Conservation (phyloP, 2,797 vertebrate species). For the Galaxias olidus region DNA sequence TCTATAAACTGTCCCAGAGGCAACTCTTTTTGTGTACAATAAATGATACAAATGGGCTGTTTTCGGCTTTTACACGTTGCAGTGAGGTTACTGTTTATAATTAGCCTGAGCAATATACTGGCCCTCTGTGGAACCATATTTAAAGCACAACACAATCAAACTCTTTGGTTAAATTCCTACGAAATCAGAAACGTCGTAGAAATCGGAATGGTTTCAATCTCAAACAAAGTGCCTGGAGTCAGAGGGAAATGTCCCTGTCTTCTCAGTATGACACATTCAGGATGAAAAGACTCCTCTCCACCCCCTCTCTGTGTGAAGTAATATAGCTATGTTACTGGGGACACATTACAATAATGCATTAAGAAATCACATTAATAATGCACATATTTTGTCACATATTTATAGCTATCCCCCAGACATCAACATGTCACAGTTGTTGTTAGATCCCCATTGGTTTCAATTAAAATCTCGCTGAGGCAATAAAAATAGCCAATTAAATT, state of each 20-base stretch:
- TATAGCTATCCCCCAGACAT: slow-evolving; percentile 83
- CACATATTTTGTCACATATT: slow-evolving; percentile 84
- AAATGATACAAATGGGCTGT: too few relatives aligned
- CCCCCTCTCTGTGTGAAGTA: slow-evolving; percentile 48
- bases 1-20: too few relatives aligned
- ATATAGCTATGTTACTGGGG: slow-evolving; percentile 64
- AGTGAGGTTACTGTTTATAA: too few relatives aligned
- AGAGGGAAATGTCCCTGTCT: slow-evolving; percentile 46
- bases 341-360: slow-evolving; percentile 72
- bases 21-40: too few relatives aligned
- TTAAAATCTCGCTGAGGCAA: slow-evolving; percentile 83
- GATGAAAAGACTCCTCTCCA: slow-evolving; percentile 47
- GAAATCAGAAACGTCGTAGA: background rate
- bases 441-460: slow-evolving; percentile 85
- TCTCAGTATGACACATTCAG: slow-evolving; percentile 66
- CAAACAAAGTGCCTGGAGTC: slow-evolving; percentile 51
- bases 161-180: too few relatives aligned
- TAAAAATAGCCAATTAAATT: slow-evolving; percentile 88
- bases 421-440: slow-evolving; percentile 85
- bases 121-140: too few relatives aligned
- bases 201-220: slow-evolving; percentile 49
- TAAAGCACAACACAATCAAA: too few relatives aligned
- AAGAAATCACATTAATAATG: slow-evolving; percentile 82
- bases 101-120: too few relatives aligned
- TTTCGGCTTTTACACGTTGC: too few relatives aligned